A percentile compares a stretch with the other conserved stretches of the same genome.
These are phyloP conservation scores for Semibalanus balanoides DNA, from an alignment of 1,140 invertebrate genomes.

Conservation along the genomic window DNA sequence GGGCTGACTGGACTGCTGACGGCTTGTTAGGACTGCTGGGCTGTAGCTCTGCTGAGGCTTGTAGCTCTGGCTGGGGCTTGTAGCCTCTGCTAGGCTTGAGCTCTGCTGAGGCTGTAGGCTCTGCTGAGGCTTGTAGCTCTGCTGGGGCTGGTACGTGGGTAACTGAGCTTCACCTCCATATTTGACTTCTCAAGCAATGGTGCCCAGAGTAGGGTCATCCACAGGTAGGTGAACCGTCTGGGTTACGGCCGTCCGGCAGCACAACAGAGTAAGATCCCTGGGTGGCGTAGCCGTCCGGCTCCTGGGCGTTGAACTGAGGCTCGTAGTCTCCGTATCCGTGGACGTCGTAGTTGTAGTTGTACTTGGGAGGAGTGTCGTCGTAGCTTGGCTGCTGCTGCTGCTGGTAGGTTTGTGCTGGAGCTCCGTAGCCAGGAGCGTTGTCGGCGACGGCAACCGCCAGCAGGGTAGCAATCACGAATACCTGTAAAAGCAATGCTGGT, in stretches of 20 bases:
- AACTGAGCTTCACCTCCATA: slow-evolving; percentile 14
- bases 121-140: slow-evolving; percentile 5
- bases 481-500: no score
- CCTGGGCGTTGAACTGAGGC: background rate
- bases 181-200: slow-evolving; percentile 11
- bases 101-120: background rate
- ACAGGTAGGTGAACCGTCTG: slow-evolving; percentile 12
- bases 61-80: no score
- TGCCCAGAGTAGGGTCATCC: slow-evolving; percentile 10
- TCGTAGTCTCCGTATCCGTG: background rate
- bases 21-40: no score
- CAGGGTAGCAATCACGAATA: background rate
- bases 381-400: background rate
- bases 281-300: background rate
- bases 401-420: background rate
- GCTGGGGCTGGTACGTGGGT: slow-evolving; percentile 4
- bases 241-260: slow-evolving; percentile 9
- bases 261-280: slow-evolving; percentile 8
- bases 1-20: no score
- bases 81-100: no score
- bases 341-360: background rate
- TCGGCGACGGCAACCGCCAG: background rate
- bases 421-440: background rate
- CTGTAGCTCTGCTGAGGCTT: no score
- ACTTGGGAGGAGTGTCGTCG: background rate